Percentiles rank a stretch among this genome's conserved stretches.
Evolutionary conservation across 2,888 invertebrate genomes (phyloP).

Genomic region (Steinernema hermaphroditum): DNA sequence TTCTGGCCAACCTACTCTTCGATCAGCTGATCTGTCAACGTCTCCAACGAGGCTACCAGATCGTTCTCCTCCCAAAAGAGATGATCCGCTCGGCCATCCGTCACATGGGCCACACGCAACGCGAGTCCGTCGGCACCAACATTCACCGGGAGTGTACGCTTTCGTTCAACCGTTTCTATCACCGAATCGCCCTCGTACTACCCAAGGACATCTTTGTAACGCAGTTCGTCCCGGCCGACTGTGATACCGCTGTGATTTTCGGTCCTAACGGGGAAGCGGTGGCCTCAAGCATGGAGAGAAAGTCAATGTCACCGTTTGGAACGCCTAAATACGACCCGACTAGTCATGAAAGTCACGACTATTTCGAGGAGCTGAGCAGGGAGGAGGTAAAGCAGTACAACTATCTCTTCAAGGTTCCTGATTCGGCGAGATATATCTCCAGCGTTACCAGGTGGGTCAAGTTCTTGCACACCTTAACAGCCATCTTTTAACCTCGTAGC

Average conservation of each 20-base stretch:
- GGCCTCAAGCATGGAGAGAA: neutral
- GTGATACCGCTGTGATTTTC: neutral
- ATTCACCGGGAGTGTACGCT: constrained; percentile 41
- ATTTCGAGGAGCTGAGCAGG: constrained; percentile 35
- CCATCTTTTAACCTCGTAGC: too few relatives aligned
- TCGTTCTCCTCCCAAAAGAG: constrained; percentile 59
- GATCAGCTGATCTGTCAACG: constrained; percentile 91
- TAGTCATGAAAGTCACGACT: constrained; percentile 13
- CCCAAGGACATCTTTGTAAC: constrained; percentile 44
- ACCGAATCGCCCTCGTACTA: constrained; percentile 47
- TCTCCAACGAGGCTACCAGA: constrained; percentile 74
- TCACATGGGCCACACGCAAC: constrained; percentile 10
- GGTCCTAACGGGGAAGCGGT: constrained; percentile 32
- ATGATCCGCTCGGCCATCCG: constrained; percentile 69
- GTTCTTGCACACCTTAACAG: neutral
- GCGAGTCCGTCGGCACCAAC: neutral
- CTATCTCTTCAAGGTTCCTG: constrained; percentile 59
- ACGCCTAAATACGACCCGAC: constrained; percentile 27
- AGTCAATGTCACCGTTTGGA: neutral
- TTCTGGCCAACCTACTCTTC: constrained; percentile 50
- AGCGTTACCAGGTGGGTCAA: constrained; percentile 48
- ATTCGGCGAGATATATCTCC: constrained; percentile 53
- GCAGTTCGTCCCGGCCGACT: constrained; percentile 43
- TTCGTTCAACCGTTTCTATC: constrained; percentile 56
- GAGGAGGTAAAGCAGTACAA: constrained; percentile 35